phyloP scores from a whole-genome alignment of 2,113 vertebrate genomes.

The Pterocles burchelli region DNA sequence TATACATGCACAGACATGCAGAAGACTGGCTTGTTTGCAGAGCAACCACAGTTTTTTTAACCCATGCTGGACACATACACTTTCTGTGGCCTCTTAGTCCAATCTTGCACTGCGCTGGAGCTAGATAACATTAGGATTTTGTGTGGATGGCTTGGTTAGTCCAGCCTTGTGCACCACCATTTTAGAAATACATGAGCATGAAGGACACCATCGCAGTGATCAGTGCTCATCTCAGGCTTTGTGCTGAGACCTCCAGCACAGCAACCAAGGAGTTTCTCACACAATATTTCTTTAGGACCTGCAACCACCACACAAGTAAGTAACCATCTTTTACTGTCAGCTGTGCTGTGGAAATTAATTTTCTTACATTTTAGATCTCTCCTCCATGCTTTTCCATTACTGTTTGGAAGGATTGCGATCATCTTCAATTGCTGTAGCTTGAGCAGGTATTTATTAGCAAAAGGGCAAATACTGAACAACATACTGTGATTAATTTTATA shows the following conservation, averaged over 20 bases:
- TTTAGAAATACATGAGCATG: neutral
- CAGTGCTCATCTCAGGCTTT: neutral
- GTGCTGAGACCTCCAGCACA: neutral
- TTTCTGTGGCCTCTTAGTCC: neutral
- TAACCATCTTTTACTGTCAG: neutral
- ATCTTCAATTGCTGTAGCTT: neutral
- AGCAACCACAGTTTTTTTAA: neutral
- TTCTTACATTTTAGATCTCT: neutral
- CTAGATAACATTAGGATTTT: neutral
- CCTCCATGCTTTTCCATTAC: neutral
- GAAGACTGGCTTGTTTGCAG: neutral
- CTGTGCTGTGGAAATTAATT: neutral
- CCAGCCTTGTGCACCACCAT: neutral
- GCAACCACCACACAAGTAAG: neutral
- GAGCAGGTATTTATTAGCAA: neutral
- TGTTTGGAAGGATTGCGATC: neutral
- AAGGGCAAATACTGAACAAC: neutral
- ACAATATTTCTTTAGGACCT: neutral
- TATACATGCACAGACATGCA: no score
- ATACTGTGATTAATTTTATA: neutral
- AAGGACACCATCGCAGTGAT: neutral
- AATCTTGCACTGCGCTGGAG: neutral
- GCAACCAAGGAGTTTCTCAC: neutral
- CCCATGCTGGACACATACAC: fast-evolving
- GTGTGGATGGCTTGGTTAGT: neutral